Evolutionary conservation across 2,797 vertebrate genomes (phyloP), one percentile per base, ranked within the genome.

Genomic region (Columba guinea): DNA sequence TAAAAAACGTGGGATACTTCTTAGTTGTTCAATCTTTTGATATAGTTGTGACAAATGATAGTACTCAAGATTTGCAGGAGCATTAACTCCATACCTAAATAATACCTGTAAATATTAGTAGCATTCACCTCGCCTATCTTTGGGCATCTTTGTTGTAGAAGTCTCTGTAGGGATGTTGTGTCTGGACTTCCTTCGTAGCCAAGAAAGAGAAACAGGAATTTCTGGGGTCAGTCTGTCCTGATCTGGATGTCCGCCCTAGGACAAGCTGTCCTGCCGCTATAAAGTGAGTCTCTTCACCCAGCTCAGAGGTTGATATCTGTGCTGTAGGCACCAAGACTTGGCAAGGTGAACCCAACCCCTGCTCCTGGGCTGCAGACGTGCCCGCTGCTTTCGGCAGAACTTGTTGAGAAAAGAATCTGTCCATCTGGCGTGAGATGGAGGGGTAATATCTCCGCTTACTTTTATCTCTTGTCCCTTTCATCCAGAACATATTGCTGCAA

Each of bases 381-480:
- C 75, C 89, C 69, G 24, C 22, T 64, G 3, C 75, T 79, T 82
- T 92, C 62, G 63, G 64, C 53, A 91, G 89, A 62, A 91, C 8
- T 23, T 1, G 2, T 8, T 32, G 58, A 69, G 37, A 70, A 64
- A 70, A 91, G 74, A 26, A 41, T 85, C 88, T 80, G 63, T 68
- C 70, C 85, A 91, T 94, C 94, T 91, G 87, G 71, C 27, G 4
- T 1, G 51, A 87, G 88, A 89, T 62, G 73, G 53, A 74, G 67
- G 59, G n/a, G 27, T 90, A 75, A 62, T 77, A 87, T 59, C 84
- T 88, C 51, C 0, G 22, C 74, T 94, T 34, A 52, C 87, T 95
- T 96, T 92, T 89, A 94, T 95, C 91, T 93, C 93, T 77, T 90
- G 71, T 94, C 64, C 30, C 28, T 92, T 90, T 95, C 81, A 89